These are phyloP conservation scores for Centropyge bicolor DNA, from an alignment of 2,797 vertebrate genomes.

Conservation along the genomic window DNA sequence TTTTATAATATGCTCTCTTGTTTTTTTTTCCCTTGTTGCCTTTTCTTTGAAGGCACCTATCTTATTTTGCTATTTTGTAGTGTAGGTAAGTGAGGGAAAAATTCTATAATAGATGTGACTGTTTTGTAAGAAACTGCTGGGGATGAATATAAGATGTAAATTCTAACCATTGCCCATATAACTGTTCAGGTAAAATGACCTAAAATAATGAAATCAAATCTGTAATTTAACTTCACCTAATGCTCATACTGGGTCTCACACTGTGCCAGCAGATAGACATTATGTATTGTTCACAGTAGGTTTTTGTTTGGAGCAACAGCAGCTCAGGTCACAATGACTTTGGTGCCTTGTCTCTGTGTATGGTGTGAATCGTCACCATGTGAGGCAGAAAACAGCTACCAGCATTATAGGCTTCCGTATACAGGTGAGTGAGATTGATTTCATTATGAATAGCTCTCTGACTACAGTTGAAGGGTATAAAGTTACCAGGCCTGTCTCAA, in stretches of 20 bases:
- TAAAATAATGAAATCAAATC: not conserved
- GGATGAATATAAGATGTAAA: not conserved
- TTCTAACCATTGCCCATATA: not conserved
- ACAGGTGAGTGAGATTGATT: not conserved
- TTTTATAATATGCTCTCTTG: not conserved
- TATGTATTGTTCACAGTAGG: not conserved
- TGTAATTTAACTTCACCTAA: not conserved
- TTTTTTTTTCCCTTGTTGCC: not conserved
- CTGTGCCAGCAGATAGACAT: not conserved
- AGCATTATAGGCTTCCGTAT: not conserved
- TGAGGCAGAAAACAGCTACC: not conserved
- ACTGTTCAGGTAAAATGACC: not conserved
- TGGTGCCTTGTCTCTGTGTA: not conserved
- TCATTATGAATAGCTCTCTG: not conserved
- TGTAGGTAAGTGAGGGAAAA: not conserved
- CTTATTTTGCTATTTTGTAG: not conserved
- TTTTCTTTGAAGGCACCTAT: not conserved
- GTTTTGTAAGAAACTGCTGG: not conserved
- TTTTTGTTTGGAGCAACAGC: slow-evolving; percentile 8
- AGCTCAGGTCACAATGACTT: not conserved
- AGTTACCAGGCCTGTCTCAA: slow-evolving; percentile 13
- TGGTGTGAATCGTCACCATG: not conserved
- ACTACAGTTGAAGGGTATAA: not conserved
- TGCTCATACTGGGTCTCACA: not conserved
- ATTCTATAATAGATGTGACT: too few relatives aligned